Base-by-base conservation (phyloP, 2,888 invertebrate genomes). In the Zelleria hepariella region DNA sequence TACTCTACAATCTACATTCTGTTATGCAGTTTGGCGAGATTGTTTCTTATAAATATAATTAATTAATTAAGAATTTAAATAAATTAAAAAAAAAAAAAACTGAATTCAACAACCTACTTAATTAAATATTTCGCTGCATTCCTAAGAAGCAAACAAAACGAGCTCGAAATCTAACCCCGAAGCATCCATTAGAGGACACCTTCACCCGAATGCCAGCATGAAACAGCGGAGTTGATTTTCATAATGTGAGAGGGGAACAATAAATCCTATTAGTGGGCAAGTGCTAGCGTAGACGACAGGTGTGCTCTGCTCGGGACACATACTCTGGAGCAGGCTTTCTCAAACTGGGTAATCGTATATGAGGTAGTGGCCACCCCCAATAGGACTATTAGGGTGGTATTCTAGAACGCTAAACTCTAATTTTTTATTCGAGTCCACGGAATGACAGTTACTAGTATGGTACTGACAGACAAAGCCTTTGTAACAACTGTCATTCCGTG, bases 241-340 rank as follows among this genome's bases (percentile, higher is more conserved):
- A 54, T 54, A 54, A 54, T 54, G 54, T 26, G 54, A 54, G 51
- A n/a, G 27, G 24, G 25, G 25, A 18, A 54, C 26, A 54, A 54
- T 54, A 54, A 54, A 54, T 54, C 54, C 54, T 54, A 54, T 54
- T 54, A 54, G 54, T 24, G 54, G 51, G 21, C 20, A 51, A 51
- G 51, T 51, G 23, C 51, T 20, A 51, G 21, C 23, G 51, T 21
- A 23, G 20, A 51, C 51, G 51, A 20, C 51, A 51, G 51, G 51
- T 51, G 21, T 51, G 51, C 51, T n/a, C n/a, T n/a, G n/a, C n/a
- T n/a, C n/a, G 32, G 15, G 32, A 15, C 15, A 10, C 32, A 15
- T 42, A 42, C 32, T 42, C 32, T 1, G 32, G 15, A 42, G 32
- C 10, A 15, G 4, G 4, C 4, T 26, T 26, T 26, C 2, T 42